Evolutionary conservation across 2,113 vertebrate genomes (phyloP).

Genomic region (Tylochromis polylepis): DNA sequence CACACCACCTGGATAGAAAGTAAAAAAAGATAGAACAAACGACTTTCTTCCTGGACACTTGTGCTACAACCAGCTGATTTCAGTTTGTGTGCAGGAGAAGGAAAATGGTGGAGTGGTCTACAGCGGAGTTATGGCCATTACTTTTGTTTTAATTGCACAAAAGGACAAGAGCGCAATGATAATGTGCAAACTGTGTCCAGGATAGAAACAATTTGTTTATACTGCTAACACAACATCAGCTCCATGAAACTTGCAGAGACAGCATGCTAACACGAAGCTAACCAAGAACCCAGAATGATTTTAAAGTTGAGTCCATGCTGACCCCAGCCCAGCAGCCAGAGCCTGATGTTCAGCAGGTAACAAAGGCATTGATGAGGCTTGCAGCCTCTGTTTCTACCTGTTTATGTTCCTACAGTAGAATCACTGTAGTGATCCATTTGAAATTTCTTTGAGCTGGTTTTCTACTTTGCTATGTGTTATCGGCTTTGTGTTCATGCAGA

Average conservation of each 20-base stretch:
- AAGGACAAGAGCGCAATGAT: not conserved
- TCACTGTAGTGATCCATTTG: not conserved
- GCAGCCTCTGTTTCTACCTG: not conserved
- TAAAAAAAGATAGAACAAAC: no score
- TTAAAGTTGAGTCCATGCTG: not conserved
- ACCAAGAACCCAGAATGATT: not conserved
- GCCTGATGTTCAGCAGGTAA: not conserved
- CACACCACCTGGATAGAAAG: not conserved
- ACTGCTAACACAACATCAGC: not conserved
- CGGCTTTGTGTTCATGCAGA: not conserved
- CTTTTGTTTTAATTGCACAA: not conserved
- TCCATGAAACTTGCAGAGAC: not conserved
- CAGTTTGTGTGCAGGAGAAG: not conserved
- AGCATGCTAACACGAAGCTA: not conserved
- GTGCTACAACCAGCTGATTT: no score
- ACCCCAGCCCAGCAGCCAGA: not conserved
- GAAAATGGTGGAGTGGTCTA: not conserved
- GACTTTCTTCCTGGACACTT: no score
- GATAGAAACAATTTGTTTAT: not conserved
- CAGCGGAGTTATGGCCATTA: not conserved
- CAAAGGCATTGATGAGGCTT: not conserved
- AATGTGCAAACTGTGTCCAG: not conserved
- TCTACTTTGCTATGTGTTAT: not conserved
- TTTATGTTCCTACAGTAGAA: not conserved
- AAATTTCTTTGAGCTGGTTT: not conserved